phyloP scores from a whole-genome alignment of 2,113 vertebrate genomes.

The Rutilus rutilus region DNA sequence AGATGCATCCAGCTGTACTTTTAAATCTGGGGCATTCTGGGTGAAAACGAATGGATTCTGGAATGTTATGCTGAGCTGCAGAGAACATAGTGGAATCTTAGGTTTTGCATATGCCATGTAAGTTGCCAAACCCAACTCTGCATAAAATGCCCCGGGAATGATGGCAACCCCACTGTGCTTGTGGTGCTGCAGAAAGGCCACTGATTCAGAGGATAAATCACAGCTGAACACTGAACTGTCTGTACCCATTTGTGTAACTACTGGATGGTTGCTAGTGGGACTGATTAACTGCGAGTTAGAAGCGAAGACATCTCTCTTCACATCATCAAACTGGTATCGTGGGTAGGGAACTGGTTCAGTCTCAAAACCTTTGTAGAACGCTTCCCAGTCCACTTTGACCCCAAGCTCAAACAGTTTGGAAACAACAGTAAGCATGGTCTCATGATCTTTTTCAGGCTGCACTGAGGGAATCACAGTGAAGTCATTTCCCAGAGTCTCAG shows the following conservation, averaged over 20 bases:
- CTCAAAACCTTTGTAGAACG: conserved; percentile 75
- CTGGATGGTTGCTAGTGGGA: conserved; percentile 68
- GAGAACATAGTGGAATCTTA: conserved; percentile 72
- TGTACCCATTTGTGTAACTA: conserved; percentile 69
- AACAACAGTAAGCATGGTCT: conserved; percentile 69
- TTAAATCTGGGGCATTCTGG: conserved; percentile 72
- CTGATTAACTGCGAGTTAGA: conserved; percentile 58
- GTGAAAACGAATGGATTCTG: conserved; percentile 76
- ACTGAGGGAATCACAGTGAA: conserved; percentile 73
- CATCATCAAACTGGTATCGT: conserved; percentile 82
- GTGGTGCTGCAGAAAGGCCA: conserved; percentile 79
- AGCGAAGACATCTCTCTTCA: conserved; percentile 67
- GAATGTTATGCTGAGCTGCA: conserved; percentile 78
- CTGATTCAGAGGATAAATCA: conserved; percentile 66
- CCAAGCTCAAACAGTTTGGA: conserved; percentile 82
- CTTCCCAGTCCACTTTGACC: conserved; percentile 78
- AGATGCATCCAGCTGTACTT: conserved; percentile 68
- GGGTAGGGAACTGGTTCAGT: conserved; percentile 75
- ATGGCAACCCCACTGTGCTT: conserved; percentile 77
- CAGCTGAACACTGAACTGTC: conserved; percentile 72
- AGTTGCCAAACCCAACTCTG: conserved; percentile 81
- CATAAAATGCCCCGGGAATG: conserved; percentile 82
- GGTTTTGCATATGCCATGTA: conserved; percentile 72
- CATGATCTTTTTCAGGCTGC: conserved; percentile 75
- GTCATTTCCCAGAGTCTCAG: conserved; percentile 77